phyloP scores from a whole-genome alignment of 2,113 vertebrate species.

The Gambusia affinis region DNA sequence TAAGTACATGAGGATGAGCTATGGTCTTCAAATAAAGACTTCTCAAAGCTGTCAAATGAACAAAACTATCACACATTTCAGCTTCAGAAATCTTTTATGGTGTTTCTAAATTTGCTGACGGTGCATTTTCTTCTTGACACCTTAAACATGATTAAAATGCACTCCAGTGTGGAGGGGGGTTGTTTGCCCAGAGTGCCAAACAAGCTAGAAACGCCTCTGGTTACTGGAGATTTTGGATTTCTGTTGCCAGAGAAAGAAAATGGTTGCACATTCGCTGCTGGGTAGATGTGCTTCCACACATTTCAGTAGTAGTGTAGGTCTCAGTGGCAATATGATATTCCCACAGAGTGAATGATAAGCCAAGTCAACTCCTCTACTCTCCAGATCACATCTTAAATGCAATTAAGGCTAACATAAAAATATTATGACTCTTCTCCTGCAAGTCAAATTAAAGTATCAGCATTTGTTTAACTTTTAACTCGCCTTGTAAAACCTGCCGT shows the following conservation, averaged over 20 bases:
- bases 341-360: neutral
- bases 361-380: neutral
- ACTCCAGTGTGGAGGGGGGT: too few relatives aligned
- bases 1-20: too few relatives aligned
- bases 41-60: too few relatives aligned
- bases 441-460: neutral
- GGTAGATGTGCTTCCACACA: neutral
- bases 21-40: too few relatives aligned
- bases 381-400: neutral
- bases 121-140: neutral
- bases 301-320: neutral
- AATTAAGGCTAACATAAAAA: neutral
- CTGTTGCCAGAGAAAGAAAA: too few relatives aligned
- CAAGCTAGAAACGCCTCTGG: too few relatives aligned
- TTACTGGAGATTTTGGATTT: too few relatives aligned
- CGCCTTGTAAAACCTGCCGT: constrained; percentile 89
- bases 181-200: too few relatives aligned
- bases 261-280: neutral
- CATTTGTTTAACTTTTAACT: constrained; percentile 25
- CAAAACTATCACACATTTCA: too few relatives aligned
- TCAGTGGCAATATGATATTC: neutral
- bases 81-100: too few relatives aligned
- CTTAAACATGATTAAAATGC: neutral
- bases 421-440: neutral
- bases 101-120: neutral